Evolutionary conservation across 1,140 invertebrate genomes (phyloP), one percentile per base, ranked within the genome.

Genomic region (Bombus affinis): DNA sequence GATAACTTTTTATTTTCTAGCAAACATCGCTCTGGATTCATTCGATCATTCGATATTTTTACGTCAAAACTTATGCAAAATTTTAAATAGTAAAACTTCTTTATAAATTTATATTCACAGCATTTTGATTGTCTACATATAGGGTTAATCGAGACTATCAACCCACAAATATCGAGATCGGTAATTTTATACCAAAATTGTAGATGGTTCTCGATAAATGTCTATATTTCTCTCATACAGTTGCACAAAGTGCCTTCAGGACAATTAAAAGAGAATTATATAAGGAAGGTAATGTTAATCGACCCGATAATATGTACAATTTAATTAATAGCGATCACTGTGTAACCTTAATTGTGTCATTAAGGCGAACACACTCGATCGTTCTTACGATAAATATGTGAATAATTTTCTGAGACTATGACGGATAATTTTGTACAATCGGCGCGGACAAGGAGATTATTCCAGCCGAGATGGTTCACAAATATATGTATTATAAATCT

Each of bases 401-500:
- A 89, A 89, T 86, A 88, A 53, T 53, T 53, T 53, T 53, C 47
- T 53, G 83, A 82, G 12, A 79, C 70, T 66, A 85, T 78, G 77
- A 81, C 59, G 78, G 77, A 62, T 81, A 42, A 42, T 62, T 89
- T 65, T 83, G 84, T 85, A 85, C 79, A 85, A 81, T 75, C 62
- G 62, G 47, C 37, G 32, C 22, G 84, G 35, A 68, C 68, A 62
- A 70, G 70, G 66, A 28, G 71, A 81, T 81, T 85, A 66, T 35
- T 75, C 15, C 22, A 59, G 37, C 79, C 71, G 57, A 81, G 37
- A 66, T 81, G 25, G 37, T 85, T 74, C 79, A 68, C 39, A 81
- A 85, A 85, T 85, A 81, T 73, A 81, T 85, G 70, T 81, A 81
- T 81, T 81, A 85, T 81, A 85, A 72, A 73, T 53, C 68, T 37